Evolutionary conservation across 2,888 invertebrate species (phyloP), one percentile per base, ranked within the genome.

Genomic region (Epistrophella euchroma): DNA sequence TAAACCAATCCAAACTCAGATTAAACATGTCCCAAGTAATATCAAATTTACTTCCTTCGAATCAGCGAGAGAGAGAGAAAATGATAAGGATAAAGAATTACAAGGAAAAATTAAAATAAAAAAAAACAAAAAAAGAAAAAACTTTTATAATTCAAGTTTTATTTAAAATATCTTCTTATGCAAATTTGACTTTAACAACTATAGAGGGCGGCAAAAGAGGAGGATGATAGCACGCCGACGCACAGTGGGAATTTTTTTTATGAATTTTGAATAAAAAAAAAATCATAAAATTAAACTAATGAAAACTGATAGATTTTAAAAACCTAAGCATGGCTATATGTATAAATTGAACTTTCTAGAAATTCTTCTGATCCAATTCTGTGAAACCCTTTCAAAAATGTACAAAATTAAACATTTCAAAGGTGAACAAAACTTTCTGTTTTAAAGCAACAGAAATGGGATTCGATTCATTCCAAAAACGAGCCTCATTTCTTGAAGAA

Each of bases 21-120:
- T 86, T 82, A 78, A 86, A 82, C 71, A 86, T 74, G 77, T 77
- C 74, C n/a, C 82, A 82, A 85, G 86, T 78, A 64, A 82, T 82
- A 78, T 55, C 10, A 40, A 82, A 62, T 77, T 77, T 55, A 28
- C 50, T 43, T 66, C 35, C 52, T 52, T 35, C 37, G n/a, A n/a
- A 52, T 60, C n/a, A 35, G 15, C 40, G 13, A 40, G 15, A 32
- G 13, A 40, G 15, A 32, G 45, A 52, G 22, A 73, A 25, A 40
- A 64, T 40, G 64, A 64, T 55, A 40, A 55, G 50, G 62, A 40
- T 68, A 68, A 19, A 35, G 47, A 47, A 32, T 17, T 62, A 28
- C 37, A 52, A 17, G 28, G 13, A 17, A 11, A 35, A 35, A 11
- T 19, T 40, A 77, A 72, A 58, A 58, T 32, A 77, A 72, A 75